phyloP scores from a whole-genome alignment of 2,797 vertebrate species.

The Hippopotamyrus pictus region DNA sequence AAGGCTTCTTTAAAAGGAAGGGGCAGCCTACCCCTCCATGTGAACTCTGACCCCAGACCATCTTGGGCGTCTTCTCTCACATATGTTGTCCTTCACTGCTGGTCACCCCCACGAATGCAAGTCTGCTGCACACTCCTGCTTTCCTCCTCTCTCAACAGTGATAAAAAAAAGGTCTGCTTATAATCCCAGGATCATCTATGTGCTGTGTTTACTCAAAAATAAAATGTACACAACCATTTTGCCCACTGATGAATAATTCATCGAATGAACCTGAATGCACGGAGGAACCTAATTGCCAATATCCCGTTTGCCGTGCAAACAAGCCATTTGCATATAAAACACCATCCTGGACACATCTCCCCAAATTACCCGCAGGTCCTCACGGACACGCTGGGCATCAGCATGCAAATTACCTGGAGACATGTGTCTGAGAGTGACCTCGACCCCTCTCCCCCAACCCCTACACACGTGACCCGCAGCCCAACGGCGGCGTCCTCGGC shows the following conservation, averaged over 20 bases:
- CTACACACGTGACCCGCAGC: neutral
- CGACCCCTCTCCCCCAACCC: slow-evolving; percentile 12
- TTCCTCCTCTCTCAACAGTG: slow-evolving; percentile 49
- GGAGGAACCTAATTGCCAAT: slow-evolving; percentile 36
- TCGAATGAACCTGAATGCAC: slow-evolving; percentile 36
- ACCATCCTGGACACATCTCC: slow-evolving; percentile 38
- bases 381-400: slow-evolving; percentile 17
- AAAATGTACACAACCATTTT: slow-evolving; percentile 48
- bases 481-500: neutral
- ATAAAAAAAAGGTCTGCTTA: slow-evolving; percentile 44
- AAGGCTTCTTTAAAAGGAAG: neutral
- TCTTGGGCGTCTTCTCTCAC: neutral
- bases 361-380: slow-evolving; percentile 22
- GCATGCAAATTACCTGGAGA: slow-evolving; percentile 22
- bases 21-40: neutral
- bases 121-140: slow-evolving; percentile 17
- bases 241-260: slow-evolving; percentile 46
- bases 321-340: slow-evolving; percentile 58
- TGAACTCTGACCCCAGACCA: neutral
- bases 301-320: slow-evolving; percentile 45
- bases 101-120: neutral
- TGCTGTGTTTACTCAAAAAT: slow-evolving; percentile 45
- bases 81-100: neutral
- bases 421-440: slow-evolving; percentile 21
- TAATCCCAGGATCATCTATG: slow-evolving; percentile 57